These are phyloP conservation scores for Alcis repandata DNA, from an alignment of 2,888 invertebrate species.

Conservation along the genomic window DNA sequence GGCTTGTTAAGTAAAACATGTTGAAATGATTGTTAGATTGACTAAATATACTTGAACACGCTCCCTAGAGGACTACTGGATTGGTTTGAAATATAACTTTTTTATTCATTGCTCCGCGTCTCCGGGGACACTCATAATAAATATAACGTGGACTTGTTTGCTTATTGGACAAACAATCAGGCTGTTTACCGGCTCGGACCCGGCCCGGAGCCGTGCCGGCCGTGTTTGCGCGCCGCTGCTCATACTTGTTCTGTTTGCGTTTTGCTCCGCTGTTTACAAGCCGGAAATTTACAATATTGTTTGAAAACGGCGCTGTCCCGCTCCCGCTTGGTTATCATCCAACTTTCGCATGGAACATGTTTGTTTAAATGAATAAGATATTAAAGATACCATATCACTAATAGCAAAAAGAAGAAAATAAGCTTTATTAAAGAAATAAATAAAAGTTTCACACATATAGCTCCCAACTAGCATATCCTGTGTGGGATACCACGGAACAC, in stretches of 20 bases:
- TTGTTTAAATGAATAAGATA: no score
- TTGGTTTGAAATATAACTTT: conserved; percentile 18
- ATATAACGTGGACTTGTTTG: conserved; percentile 31
- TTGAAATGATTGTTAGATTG: neutral
- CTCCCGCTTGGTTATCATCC: neutral
- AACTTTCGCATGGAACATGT: neutral
- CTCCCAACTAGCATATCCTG: no score
- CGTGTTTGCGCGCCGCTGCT: conserved; percentile 37
- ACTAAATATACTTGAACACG: conserved; percentile 2
- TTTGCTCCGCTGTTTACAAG: conserved; percentile 37
- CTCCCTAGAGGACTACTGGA: conserved; percentile 27
- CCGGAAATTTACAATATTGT: conserved; percentile 36
- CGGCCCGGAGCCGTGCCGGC: conserved; percentile 13
- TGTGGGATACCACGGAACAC: no score
- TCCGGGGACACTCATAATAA: conserved; percentile 35
- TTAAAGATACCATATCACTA: no score
- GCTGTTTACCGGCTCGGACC: conserved; percentile 24
- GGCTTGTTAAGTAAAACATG: neutral
- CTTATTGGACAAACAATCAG: conserved; percentile 44
- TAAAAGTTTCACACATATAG: no score
- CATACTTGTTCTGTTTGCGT: conserved; percentile 37
- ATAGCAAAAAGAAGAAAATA: no score
- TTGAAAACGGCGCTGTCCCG: neutral
- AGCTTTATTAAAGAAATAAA: no score
- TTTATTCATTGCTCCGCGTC: conserved; percentile 28